A percentile compares a stretch with the other conserved stretches of the same genome.
Evolutionary conservation across 2,113 vertebrate genomes (phyloP).

Genomic region (Gasterosteus nipponicus): DNA sequence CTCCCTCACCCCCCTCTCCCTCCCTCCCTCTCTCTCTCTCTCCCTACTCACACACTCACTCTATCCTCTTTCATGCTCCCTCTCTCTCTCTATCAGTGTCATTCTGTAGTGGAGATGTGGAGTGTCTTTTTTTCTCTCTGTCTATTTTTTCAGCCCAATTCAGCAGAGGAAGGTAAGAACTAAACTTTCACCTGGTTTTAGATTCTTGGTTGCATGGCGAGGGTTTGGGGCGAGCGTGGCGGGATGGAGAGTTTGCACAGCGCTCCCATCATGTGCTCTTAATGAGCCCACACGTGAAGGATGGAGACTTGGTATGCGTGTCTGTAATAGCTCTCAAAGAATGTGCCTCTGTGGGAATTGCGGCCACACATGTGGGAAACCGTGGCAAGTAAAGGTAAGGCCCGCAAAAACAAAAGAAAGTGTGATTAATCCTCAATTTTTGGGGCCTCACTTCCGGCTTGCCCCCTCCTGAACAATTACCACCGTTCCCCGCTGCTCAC

Average conservation of each 20-base stretch:
- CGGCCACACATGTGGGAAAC: conserved; percentile 34
- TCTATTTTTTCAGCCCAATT: conserved; percentile 80
- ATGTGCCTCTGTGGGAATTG: conserved; percentile 24
- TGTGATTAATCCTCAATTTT: neutral
- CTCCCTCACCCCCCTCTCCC: conserved; percentile 49
- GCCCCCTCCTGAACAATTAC: conserved; percentile 17
- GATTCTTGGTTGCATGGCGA: neutral
- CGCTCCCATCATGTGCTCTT: conserved; percentile 20
- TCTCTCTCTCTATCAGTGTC: conserved; percentile 78
- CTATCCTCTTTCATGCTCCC: conserved; percentile 62
- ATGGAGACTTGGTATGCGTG: conserved; percentile 35
- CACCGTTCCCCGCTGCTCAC: conserved; percentile 10
- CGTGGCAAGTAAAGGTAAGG: conserved; percentile 21
- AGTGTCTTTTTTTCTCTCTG: conserved; percentile 81
- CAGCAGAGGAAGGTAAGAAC: conserved; percentile 84
- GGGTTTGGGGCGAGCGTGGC: neutral
- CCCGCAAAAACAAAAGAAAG: neutral
- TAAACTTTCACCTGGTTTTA: conserved; percentile 50
- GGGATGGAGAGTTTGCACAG: conserved; percentile 39
- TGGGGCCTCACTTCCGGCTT: conserved; percentile 25
- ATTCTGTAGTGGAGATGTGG: conserved; percentile 83
- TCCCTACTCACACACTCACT: conserved; percentile 35
- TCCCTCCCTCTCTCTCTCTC: conserved; percentile 49
- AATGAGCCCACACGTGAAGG: conserved; percentile 42
- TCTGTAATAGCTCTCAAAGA: conserved; percentile 22